A percentile compares a stretch with the other conserved stretches of the same genome.
Evolutionary conservation across 2,113 vertebrate species (phyloP).

Genomic region (Nibea coibor): DNA sequence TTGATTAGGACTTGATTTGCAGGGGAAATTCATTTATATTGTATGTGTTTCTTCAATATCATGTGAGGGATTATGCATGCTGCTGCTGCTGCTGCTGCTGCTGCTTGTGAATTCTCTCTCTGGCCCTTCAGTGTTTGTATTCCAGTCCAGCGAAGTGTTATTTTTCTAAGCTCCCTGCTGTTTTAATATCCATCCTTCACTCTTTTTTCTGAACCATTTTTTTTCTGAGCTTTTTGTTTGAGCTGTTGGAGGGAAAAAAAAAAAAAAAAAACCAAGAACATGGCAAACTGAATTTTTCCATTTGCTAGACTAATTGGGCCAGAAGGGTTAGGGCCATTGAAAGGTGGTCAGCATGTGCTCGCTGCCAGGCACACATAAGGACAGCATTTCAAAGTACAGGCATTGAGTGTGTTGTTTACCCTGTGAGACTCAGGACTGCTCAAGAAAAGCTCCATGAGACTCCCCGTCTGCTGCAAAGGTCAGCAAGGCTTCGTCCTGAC

Average conservation of each 20-base stretch:
- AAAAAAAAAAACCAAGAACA: no score
- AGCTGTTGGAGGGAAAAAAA: constrained; percentile 38
- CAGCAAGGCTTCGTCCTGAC: constrained; percentile 65
- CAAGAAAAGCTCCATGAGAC: constrained; percentile 64
- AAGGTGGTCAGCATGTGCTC: constrained; percentile 46
- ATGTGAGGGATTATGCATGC: constrained; percentile 78
- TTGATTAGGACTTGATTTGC: constrained; percentile 53
- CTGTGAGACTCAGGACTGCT: constrained; percentile 50
- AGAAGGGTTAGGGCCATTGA: constrained; percentile 13
- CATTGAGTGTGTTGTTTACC: constrained; percentile 65
- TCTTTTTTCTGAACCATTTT: background rate
- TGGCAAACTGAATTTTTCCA: constrained; percentile 13
- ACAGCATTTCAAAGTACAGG: constrained; percentile 49
- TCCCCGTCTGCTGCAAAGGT: constrained; percentile 74
- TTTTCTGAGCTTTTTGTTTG: constrained; percentile 25
- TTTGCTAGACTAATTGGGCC: constrained; percentile 37
- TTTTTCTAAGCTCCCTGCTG: constrained; percentile 69
- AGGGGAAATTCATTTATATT: constrained; percentile 65
- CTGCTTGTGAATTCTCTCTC: constrained; percentile 72
- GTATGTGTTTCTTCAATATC: constrained; percentile 65
- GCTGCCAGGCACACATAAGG: constrained; percentile 23
- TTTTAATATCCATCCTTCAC: constrained; percentile 75
- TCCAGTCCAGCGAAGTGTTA: constrained; percentile 65
- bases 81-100: constrained; percentile 33
- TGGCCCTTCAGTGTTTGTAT: constrained; percentile 69